These are phyloP conservation scores for Pipra filicauda DNA, from an alignment of 2,113 vertebrate species.

Conservation along the genomic window DNA sequence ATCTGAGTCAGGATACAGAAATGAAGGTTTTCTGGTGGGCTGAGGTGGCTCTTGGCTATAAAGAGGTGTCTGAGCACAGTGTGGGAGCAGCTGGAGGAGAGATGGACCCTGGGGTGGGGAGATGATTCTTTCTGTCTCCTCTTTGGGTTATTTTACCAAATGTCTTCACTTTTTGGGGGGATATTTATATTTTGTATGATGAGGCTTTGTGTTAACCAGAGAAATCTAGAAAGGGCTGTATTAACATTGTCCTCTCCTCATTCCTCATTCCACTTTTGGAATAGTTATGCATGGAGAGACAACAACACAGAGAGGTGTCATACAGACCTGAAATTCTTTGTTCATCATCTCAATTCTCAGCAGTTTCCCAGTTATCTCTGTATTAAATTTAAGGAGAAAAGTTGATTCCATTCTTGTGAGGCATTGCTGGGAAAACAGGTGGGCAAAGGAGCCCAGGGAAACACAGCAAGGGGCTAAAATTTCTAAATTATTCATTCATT, in stretches of 20 bases:
- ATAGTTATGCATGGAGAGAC: neutral
- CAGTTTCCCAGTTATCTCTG: neutral
- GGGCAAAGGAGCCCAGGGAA: neutral
- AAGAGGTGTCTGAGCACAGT: accelerated
- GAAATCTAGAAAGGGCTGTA: neutral
- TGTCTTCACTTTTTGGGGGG: neutral
- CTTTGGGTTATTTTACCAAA: neutral
- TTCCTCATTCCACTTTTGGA: neutral
- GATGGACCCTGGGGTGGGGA: neutral
- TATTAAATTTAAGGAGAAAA: conserved; percentile 44
- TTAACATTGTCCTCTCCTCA: neutral
- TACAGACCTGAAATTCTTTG: neutral
- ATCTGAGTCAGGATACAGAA: neutral
- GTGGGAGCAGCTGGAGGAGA: neutral
- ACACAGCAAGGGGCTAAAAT: neutral
- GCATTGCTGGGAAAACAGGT: neutral
- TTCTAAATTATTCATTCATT: neutral
- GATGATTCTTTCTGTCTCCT: neutral
- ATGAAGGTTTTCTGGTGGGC: neutral
- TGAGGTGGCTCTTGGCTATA: accelerated
- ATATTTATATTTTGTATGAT: neutral
- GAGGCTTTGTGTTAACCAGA: neutral
- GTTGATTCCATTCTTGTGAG: conserved; percentile 19
- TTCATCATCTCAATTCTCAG: neutral
- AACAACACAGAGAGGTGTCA: neutral